Evolutionary conservation across 2,113 vertebrate species (phyloP), one percentile per base, ranked within the genome.

Genomic region (Boulengeromyrus knoepffleri): DNA sequence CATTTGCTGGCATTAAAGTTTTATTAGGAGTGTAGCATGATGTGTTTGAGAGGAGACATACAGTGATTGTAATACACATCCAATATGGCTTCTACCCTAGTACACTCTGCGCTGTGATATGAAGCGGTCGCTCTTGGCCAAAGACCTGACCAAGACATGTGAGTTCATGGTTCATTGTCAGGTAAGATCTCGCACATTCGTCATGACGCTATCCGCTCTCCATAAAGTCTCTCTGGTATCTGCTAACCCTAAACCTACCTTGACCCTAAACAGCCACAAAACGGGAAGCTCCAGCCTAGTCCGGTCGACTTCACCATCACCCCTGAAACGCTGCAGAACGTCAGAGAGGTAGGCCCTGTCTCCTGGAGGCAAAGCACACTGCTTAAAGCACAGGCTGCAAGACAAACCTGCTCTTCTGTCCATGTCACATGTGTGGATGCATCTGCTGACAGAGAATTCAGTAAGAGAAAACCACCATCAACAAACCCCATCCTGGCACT

Each of bases 91-190:
- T 0, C 77, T 52, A 90, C 39, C 88, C 12, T 88, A 99, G 99
- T 99, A 99, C 90, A 97, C 95, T 0, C 96, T 99, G 12, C 97
- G 98, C 91, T 99, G 99, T 93, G 99, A 99, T 93, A 96, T 99
- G 97, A 96, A 96, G 90, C 97, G 98, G 47, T 96, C 99, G 3
- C 95, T 99, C 92, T 89, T 99, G 94, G 97, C 98, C 21, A 99
- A 99, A 95, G 99, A 99, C 94, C 92, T 99, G 90, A 98, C 94
- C 66, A 98, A 98, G 95, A 98, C 95, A 86, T 99, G 97, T 70
- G 99, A 99, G 91, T 99, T 99, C 95, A 99, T 99, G 90, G 95
- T 99, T 0, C 98, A 99, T 93, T 97, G 96, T 12, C 94, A 96
- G 88, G 99, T 99, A 93, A 96, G 97, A 90, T 52, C 27, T 19